Evolutionary conservation across 1,140 invertebrate species (phyloP).

Genomic region (Pogonomyrmex barbatus): DNA sequence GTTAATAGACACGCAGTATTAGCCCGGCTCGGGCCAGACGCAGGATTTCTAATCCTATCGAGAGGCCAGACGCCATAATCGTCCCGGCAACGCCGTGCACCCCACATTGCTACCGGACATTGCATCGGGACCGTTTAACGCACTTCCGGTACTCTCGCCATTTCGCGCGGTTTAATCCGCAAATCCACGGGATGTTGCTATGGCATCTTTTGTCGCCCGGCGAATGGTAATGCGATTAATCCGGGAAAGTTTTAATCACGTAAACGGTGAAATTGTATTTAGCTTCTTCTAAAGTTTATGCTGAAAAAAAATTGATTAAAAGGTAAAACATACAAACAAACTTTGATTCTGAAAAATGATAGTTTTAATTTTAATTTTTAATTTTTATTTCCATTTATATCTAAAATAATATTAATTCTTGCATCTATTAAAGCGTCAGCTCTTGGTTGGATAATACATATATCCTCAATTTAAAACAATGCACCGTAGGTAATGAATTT

Average conservation of each 20-base stretch:
- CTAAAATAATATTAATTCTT: slow-evolving; percentile 3
- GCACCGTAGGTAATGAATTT: slow-evolving; percentile 39
- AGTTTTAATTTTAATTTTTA: slow-evolving; percentile 7
- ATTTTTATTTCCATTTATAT: slow-evolving; percentile 28
- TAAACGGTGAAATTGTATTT: not conserved
- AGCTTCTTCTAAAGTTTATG: not conserved
- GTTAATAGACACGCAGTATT: slow-evolving; percentile 73
- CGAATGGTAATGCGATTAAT: not conserved
- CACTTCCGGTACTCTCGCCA: not conserved
- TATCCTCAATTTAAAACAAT: slow-evolving; percentile 45
- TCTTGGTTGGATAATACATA: slow-evolving; percentile 28
- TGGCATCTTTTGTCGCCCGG: not conserved
- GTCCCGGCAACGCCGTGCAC: not conserved
- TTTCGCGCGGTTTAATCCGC: slow-evolving; percentile 6
- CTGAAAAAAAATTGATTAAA: not conserved
- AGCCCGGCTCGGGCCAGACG: not conserved
- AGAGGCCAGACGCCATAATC: slow-evolving; percentile 8
- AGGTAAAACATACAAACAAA: not conserved
- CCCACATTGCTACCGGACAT: not conserved
- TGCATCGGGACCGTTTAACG: not conserved
- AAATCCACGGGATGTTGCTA: not conserved
- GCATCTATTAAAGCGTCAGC: slow-evolving; percentile 28
- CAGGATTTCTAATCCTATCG: slow-evolving; percentile 72
- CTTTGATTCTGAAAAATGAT: not conserved
- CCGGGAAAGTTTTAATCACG: not conserved